Base-by-base conservation (phyloP, 1,140 invertebrate genomes). In the Achatina immaculata region DNA sequence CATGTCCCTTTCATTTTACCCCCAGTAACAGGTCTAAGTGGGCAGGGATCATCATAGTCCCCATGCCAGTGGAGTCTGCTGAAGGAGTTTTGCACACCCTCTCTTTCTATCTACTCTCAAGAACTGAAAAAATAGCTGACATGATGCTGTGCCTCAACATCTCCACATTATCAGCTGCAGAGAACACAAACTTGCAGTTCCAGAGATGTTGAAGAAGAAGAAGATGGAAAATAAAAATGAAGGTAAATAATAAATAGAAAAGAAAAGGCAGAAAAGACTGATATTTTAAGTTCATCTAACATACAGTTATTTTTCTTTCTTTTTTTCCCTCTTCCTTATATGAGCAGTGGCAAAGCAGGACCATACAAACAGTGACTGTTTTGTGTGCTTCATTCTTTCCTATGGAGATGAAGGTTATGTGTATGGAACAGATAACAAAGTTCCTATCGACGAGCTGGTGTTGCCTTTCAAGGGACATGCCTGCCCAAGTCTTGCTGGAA, bases 361-460 rank as follows among this genome's bases (percentile, higher is more conserved):
- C 75, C 87, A 90, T 76, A 80, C 78, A 19, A 71, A 86, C 42
- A 83, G 74, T 55, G 90, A 91, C 83, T 89, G 89, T 80, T 91
- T 92, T 84, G 81, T 83, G 6, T 88, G 87, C 81, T 88, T 95
- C 51, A 95, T 99, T 48, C 91, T 99, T 58, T 95, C 95, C 81
- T 97, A 99, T 90, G 97, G 98, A 40, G 96, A 98, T 88, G 92
- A 95, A 78, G 96, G 96, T 21, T 93, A 95, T 81, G 91, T 99
- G 31, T 98, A 96, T 91, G 96, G 96, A 24, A 95, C 94, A 86
- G 96, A 99, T 91, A 94, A 94, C 45, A 93, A 83, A 24, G 86
- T 92, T n/a, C 95, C 97, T 51, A 77, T 91, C 24, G 87, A 91
- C 65, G 92, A 93, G 77, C 92, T 99, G 48, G 96, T 96, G 94